Evolutionary conservation across 2,113 vertebrate genomes (phyloP).

Genomic region (Psephotus haematonotus): DNA sequence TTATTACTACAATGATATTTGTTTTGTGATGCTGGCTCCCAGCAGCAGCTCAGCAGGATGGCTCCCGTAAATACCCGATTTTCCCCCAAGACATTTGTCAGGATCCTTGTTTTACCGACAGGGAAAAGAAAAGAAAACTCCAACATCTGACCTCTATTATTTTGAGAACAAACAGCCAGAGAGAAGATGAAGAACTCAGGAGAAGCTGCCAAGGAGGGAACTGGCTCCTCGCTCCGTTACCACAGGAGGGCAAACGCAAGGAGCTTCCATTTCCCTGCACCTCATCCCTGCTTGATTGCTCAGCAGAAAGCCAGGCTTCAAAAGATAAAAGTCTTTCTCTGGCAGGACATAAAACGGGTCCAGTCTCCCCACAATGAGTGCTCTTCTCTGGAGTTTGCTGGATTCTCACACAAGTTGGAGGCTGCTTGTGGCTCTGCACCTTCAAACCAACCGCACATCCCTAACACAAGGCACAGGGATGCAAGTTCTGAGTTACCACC

Average conservation of each 20-base stretch:
- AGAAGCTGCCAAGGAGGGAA: not conserved
- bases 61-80: conserved; percentile 16
- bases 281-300: not conserved
- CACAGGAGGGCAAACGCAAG: fast-evolving
- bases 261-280: not conserved
- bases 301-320: not conserved
- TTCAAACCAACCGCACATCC: not conserved
- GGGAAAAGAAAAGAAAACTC: not conserved
- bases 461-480: not conserved
- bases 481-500: not conserved
- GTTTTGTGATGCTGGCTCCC: conserved; percentile 8
- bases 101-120: conserved; percentile 10
- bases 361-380: not conserved
- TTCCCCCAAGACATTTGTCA: not conserved
- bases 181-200: not conserved
- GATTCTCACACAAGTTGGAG: not conserved
- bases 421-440: not conserved
- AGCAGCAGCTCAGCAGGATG: conserved; percentile 6
- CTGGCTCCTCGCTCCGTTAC: not conserved
- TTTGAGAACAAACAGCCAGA: conserved; percentile 1
- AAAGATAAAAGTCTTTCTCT: not conserved
- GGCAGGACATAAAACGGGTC: not conserved
- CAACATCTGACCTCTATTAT: not conserved
- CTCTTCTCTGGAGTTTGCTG: not conserved
- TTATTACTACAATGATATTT: not conserved